Evolutionary conservation across 2,797 vertebrate species (phyloP).

Genomic region (Scolopax rusticola): DNA sequence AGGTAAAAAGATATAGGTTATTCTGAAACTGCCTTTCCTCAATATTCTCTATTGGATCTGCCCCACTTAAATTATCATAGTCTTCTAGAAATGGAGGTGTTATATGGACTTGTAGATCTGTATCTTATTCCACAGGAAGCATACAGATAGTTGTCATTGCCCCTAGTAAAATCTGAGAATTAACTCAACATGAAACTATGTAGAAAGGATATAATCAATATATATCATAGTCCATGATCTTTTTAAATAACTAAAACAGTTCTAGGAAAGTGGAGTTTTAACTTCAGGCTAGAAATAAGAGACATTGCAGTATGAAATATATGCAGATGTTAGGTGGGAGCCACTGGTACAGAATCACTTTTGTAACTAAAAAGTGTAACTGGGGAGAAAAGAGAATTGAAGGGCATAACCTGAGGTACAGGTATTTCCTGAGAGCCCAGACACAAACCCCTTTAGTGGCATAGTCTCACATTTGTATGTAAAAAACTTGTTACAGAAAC

Average conservation of each 20-base stretch:
- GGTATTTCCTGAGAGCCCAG: neutral
- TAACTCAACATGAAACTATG: neutral
- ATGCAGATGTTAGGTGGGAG: neutral
- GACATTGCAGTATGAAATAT: neutral
- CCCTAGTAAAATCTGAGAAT: neutral
- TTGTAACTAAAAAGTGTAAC: neutral
- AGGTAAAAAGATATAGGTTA: neutral
- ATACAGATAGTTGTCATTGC: rapidly evolving
- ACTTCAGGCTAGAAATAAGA: neutral
- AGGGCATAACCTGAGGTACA: neutral
- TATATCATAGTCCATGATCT: rapidly evolving
- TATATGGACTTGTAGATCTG: neutral
- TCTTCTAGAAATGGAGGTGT: neutral
- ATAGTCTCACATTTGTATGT: neutral
- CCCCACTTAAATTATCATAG: neutral
- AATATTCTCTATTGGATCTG: neutral
- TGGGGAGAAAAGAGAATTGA: neutral
- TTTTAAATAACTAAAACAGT: neutral
- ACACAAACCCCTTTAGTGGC: neutral
- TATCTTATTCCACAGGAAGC: neutral
- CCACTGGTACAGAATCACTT: neutral
- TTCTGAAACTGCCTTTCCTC: neutral
- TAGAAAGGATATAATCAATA: neutral
- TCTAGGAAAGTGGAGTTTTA: neutral
- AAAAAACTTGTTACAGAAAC: neutral